These are phyloP conservation scores for Drosophila mayri DNA, from an alignment of 1,140 invertebrate genomes.

Conservation along the genomic window DNA sequence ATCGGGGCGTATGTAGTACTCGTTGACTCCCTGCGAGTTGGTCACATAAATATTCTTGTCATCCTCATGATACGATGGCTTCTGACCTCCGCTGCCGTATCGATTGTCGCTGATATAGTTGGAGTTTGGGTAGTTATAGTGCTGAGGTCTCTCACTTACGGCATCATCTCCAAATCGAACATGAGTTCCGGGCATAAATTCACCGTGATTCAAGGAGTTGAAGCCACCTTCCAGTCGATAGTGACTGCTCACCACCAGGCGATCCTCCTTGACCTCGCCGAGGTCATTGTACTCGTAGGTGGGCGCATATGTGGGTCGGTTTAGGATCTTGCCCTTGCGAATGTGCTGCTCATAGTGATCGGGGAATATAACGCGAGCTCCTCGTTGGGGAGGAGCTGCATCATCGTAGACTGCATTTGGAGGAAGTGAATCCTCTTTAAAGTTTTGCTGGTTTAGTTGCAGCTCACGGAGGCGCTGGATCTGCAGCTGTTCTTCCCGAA, in stretches of 20 bases:
- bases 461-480: constrained; percentile 12
- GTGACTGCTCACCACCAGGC: constrained; percentile 57
- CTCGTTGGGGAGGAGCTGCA: constrained; percentile 67
- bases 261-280: constrained; percentile 53
- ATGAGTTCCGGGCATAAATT: constrained; percentile 58
- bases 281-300: constrained; percentile 59
- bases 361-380: constrained; percentile 66
- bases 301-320: constrained; percentile 71
- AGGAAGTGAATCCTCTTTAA: constrained; percentile 15
- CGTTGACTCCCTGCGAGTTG: constrained; percentile 76
- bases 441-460: constrained; percentile 5
- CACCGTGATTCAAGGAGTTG: constrained; percentile 53
- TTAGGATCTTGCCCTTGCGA: constrained; percentile 70
- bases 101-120: constrained; percentile 75
- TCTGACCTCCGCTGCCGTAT: constrained; percentile 58
- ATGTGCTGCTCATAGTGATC: constrained; percentile 73
- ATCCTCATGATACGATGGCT: constrained; percentile 60
- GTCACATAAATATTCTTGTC: constrained; percentile 82
- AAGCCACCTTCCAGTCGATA: constrained; percentile 56
- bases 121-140: constrained; percentile 63
- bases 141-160: constrained; percentile 9
- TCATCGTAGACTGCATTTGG: constrained; percentile 64
- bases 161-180: constrained; percentile 43
- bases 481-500: constrained; percentile 7
- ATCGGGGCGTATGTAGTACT: constrained; percentile 78